Base-by-base conservation (phyloP, 2,113 vertebrate species). In the Collichthys lucidus region DNA sequence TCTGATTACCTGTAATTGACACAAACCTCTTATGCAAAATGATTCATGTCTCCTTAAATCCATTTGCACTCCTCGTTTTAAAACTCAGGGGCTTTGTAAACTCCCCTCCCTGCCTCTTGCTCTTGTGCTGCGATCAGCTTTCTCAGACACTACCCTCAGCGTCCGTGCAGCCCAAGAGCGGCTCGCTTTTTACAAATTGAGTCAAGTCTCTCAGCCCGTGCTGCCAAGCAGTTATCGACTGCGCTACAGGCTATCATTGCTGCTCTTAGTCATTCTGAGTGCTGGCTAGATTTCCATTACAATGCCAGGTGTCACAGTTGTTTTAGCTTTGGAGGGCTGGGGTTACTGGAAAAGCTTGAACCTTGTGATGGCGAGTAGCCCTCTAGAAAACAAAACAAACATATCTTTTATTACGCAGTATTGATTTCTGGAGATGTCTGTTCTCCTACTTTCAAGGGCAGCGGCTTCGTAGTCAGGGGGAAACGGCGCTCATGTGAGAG, bases 221-320 rank as follows among this genome's bases (percentile, higher is more conserved):
- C 79, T 82, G 88, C 87, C 85, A 89, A 86, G 74, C 72, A 64
- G 65, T 86, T 90, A 91, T 91, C 26, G 82, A 91, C 88, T 87
- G 59, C 5, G 76, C 87, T 84, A 74, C 63, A 47, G 88, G 80
- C 80, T 74, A 82, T 85, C 88, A 83, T 67, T 81, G 86, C 65
- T 85, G 53, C 80, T 87, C 72, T 82, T 76, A 87, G 68, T 88
- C 86, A 80, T 82, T 71, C 83, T 59, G 82, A 92, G 69, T 42
- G 71, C 71, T 9, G 26, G 59, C 80, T 83, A 78, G 77, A 82
- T 90, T 89, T 83, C 80, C 73, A 77, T 86, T 87, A 88, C 72
- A 78, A 77, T 67, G 64, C 66, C 69, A 73, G 66, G 77, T 88
- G 77, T 82, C 86, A 47, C 31, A 24, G 55, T 31, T 53, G 66